Percentiles rank a stretch among this genome's conserved stretches.
These are phyloP conservation scores for Menura novaehollandiae DNA, from an alignment of 2,113 vertebrate genomes.

Conservation along the genomic window DNA sequence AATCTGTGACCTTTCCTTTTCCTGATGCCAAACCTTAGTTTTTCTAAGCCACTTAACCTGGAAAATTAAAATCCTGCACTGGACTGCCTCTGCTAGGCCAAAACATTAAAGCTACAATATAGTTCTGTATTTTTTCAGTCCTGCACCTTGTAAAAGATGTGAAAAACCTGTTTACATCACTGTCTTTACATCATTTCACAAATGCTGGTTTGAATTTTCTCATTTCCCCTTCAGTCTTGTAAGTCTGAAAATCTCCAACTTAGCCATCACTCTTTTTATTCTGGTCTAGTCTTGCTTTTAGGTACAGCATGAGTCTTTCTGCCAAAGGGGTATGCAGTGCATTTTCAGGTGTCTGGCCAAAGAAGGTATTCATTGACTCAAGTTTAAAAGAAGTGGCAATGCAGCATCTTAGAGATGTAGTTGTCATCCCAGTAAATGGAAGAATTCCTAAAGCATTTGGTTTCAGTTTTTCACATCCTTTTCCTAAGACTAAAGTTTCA, in stretches of 20 bases:
- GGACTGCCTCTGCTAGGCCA: background rate
- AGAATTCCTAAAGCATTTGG: background rate
- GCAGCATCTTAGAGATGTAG: background rate
- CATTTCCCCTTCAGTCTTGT: conserved; percentile 2
- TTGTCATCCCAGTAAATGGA: background rate
- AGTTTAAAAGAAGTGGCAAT: background rate
- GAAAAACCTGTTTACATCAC: background rate
- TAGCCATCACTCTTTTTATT: background rate
- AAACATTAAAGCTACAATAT: background rate
- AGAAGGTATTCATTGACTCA: background rate
- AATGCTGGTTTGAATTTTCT: conserved; percentile 18
- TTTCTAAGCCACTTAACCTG: background rate
- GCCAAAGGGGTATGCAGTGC: background rate
- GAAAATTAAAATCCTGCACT: background rate
- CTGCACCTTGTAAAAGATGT: background rate
- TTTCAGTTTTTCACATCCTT: background rate
- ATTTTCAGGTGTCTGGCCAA: background rate
- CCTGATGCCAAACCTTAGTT: background rate
- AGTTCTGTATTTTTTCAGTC: background rate
- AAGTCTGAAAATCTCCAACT: background rate
- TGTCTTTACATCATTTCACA: background rate
- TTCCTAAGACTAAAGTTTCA: background rate
- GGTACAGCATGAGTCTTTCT: background rate
- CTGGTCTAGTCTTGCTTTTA: background rate
- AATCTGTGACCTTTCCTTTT: background rate